phyloP scores from a whole-genome alignment of 2,888 invertebrate species.

The Eristalis arbustorum region DNA sequence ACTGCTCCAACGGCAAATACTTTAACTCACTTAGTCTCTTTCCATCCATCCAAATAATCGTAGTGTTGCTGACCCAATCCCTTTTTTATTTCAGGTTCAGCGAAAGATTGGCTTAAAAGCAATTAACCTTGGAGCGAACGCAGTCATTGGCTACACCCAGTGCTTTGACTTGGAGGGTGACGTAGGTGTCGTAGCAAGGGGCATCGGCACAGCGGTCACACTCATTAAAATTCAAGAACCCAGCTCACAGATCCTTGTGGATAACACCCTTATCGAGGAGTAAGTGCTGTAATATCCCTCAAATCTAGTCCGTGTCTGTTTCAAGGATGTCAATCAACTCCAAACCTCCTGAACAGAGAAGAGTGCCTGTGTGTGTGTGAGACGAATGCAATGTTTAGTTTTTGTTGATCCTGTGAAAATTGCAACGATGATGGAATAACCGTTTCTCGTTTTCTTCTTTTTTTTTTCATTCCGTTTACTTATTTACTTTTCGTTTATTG shows the following conservation, averaged over 20 bases:
- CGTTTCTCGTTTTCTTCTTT: slow-evolving; percentile 37
- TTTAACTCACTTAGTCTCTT: too few species aligned
- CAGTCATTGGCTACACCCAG: slow-evolving; percentile 96
- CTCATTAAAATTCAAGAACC: slow-evolving; percentile 83
- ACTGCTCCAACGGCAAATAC: too few species aligned
- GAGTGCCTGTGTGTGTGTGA: neutral
- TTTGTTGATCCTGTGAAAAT: slow-evolving; percentile 1
- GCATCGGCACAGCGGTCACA: slow-evolving; percentile 94
- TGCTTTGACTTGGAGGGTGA: slow-evolving; percentile 98
- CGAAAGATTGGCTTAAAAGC: slow-evolving; percentile 96
- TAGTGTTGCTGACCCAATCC: neutral
- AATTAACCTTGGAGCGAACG: slow-evolving; percentile 95
- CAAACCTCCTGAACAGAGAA: neutral
- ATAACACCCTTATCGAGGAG: slow-evolving; percentile 82
- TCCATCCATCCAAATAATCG: too few species aligned
- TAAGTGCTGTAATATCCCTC: slow-evolving; percentile 80
- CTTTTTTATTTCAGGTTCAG: slow-evolving; percentile 83
- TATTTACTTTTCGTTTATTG: slow-evolving; percentile 15
- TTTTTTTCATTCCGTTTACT: slow-evolving; percentile 53
- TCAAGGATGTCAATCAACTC: slow-evolving; percentile 4
- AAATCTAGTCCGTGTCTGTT: neutral
- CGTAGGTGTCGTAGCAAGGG: slow-evolving; percentile 96
- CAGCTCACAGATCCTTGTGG: slow-evolving; percentile 77
- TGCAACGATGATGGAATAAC: slow-evolving; percentile 34
- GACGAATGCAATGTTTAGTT: neutral